Conservation (phyloP, 2,888 invertebrate species). For the Rotaria socialis region DNA sequence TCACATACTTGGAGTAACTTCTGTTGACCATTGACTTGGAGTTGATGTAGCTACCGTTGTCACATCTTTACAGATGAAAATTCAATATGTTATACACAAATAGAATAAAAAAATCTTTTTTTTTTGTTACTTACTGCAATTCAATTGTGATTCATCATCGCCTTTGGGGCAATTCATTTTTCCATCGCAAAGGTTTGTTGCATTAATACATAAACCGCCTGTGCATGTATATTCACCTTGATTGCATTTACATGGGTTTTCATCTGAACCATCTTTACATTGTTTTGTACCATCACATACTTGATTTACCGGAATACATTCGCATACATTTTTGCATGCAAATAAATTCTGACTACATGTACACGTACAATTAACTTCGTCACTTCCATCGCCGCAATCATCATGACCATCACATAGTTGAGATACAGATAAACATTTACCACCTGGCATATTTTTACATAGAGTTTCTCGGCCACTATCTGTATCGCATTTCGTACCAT, state of each 20-base stretch:
- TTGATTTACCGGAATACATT: not conserved
- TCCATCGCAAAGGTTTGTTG: conserved; percentile 19
- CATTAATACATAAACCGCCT: not conserved
- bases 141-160: not conserved
- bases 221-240: conserved; percentile 4
- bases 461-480: not conserved
- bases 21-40: not conserved
- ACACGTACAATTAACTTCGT: conserved; percentile 72
- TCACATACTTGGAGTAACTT: not conserved
- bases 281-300: conserved; percentile 38
- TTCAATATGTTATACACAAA: too few species aligned
- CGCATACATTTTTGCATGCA: not conserved
- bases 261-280: conserved; percentile 48
- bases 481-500: not conserved
- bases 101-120: too few species aligned
- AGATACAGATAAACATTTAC: conserved; percentile 42
- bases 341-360: not conserved
- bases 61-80: not conserved
- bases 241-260: conserved; percentile 33
- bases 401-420: conserved; percentile 50
- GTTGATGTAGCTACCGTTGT: not conserved
- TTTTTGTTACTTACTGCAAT: not conserved
- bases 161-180: not conserved
- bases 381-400: conserved; percentile 71
- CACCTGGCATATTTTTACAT: not conserved